Evolutionary conservation across 2,888 invertebrate genomes (phyloP).

Genomic region (Furcula furcula): DNA sequence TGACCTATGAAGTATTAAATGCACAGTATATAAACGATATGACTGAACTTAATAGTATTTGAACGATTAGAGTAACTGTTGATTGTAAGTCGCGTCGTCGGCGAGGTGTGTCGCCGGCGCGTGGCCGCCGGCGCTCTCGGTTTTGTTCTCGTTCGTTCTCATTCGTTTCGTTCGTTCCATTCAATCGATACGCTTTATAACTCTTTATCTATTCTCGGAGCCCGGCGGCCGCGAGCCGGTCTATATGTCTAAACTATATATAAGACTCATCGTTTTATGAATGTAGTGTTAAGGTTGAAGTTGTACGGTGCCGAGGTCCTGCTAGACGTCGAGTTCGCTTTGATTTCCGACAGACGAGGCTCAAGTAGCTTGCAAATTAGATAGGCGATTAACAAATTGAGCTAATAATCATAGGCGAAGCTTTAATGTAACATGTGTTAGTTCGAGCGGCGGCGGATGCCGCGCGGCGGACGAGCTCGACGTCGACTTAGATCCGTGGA

Average conservation of each 20-base stretch:
- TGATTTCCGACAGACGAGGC: slow-evolving; percentile 49
- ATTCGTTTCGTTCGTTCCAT: slow-evolving; percentile 59
- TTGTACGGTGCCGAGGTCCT: slow-evolving; percentile 67
- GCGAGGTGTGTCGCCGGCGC: slow-evolving; percentile 47
- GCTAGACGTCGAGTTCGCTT: slow-evolving; percentile 54
- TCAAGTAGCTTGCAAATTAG: slow-evolving; percentile 73
- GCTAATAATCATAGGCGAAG: slow-evolving; percentile 69
- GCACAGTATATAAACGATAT: slow-evolving; percentile 69
- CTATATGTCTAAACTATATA: slow-evolving; percentile 60
- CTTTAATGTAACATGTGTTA: slow-evolving; percentile 69
- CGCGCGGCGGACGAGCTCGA: slow-evolving; percentile 49
- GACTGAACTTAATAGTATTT: slow-evolving; percentile 69
- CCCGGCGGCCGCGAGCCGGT: slow-evolving; percentile 50
- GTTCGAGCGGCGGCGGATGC: slow-evolving; percentile 40
- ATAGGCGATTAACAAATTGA: slow-evolving; percentile 80
- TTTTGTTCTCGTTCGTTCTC: slow-evolving; percentile 49
- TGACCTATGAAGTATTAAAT: slow-evolving; percentile 51
- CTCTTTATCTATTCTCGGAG: slow-evolving; percentile 51
- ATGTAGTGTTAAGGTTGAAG: slow-evolving; percentile 48
- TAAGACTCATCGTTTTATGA: slow-evolving; percentile 55
- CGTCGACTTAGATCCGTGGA: slow-evolving; percentile 37
- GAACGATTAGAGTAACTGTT: slow-evolving; percentile 58
- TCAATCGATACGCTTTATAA: slow-evolving; percentile 76
- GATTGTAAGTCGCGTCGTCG: slow-evolving; percentile 58
- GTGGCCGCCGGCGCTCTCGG: slow-evolving; percentile 42